Conservation (phyloP, 2,888 invertebrate species). For the Diachrysia chrysitis region DNA sequence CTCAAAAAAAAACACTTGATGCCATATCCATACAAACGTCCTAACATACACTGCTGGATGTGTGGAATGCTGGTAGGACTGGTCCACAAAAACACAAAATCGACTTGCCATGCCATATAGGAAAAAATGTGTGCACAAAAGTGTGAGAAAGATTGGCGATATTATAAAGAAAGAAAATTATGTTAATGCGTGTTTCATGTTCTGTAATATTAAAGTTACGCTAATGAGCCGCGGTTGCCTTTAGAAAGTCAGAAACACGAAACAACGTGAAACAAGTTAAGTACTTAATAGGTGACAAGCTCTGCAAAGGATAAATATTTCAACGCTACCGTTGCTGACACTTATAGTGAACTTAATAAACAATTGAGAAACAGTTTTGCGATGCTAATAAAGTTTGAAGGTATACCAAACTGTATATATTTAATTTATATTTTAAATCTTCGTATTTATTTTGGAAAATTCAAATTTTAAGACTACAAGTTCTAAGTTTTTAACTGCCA, state of each 20-base stretch:
- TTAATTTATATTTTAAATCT: background rate
- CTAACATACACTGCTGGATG: too few relatives aligned
- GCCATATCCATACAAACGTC: too few relatives aligned
- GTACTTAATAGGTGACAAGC: background rate
- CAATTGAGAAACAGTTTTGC: background rate
- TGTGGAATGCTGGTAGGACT: background rate
- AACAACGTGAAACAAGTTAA: constrained; percentile 42
- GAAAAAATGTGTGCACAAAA: background rate
- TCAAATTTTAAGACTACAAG: too few relatives aligned
- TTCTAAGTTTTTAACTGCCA: too few relatives aligned
- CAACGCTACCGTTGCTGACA: background rate
- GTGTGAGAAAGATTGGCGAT: background rate
- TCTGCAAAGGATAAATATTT: constrained; percentile 29
- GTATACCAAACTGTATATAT: too few relatives aligned
- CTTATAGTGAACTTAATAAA: background rate
- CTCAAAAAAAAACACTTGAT: too few relatives aligned
- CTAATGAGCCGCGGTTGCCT: constrained; percentile 29
- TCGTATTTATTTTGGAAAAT: too few relatives aligned
- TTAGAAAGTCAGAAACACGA: constrained; percentile 45
- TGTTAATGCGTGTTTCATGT: constrained; percentile 20
- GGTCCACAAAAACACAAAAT: background rate
- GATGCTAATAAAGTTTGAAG: background rate
- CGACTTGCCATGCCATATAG: background rate
- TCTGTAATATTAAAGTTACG: constrained; percentile 9
- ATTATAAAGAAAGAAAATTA: background rate